A percentile compares a stretch with the other conserved stretches of the same genome.
Evolutionary conservation across 2,888 invertebrate genomes (phyloP).

Genomic region (Chelonus formosanus): DNA sequence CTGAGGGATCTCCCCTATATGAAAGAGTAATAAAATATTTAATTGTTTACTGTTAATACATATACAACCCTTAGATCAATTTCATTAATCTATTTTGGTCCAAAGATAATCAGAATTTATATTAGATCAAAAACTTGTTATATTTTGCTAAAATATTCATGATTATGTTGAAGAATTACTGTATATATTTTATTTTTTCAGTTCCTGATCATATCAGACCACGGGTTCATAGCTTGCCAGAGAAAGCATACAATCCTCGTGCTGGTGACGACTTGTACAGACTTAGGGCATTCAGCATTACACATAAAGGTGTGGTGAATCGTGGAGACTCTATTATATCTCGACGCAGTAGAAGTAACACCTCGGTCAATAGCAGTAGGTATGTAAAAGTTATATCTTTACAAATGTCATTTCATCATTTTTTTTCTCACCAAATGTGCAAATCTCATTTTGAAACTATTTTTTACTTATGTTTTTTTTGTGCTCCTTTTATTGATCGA

Average conservation of each 20-base stretch:
- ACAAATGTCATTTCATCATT: not conserved
- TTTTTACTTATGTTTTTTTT: not conserved
- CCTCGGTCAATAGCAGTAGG: slow-evolving; percentile 85
- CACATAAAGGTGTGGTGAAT: slow-evolving; percentile 88
- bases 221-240: slow-evolving; percentile 84
- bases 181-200: slow-evolving; percentile 59
- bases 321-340: slow-evolving; percentile 91
- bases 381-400: slow-evolving; percentile 57
- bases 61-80: no score
- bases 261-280: slow-evolving; percentile 86
- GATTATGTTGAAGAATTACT: not conserved
- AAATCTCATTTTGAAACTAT: not conserved
- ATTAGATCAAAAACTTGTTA: no score
- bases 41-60: no score
- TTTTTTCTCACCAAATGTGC: not conserved
- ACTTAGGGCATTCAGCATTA: slow-evolving; percentile 85
- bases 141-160: no score
- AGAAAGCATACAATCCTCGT: slow-evolving; percentile 86
- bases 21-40: no score
- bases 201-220: slow-evolving; percentile 86
- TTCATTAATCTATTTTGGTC: no score
- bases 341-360: slow-evolving; percentile 84
- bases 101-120: no score
- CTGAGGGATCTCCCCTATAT: no score
- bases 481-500: not conserved